Conservation (phyloP, 2,888 invertebrate genomes). For the Megastigmus dorsalis region DNA sequence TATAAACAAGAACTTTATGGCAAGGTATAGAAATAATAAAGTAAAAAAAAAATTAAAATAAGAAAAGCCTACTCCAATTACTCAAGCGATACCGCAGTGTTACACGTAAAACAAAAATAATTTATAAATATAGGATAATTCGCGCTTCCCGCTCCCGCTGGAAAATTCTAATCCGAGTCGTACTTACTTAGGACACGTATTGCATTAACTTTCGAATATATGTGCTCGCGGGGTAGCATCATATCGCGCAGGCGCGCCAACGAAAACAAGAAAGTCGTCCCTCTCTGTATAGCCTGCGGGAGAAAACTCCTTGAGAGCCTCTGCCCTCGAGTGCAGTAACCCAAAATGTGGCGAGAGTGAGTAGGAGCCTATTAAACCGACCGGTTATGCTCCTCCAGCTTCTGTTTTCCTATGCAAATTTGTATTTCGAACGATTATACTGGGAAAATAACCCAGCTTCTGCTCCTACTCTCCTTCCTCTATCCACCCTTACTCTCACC, state of each 20-base stretch:
- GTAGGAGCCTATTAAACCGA: constrained; percentile 6
- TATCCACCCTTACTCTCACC: background rate
- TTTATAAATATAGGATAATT: background rate
- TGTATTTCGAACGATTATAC: constrained; percentile 62
- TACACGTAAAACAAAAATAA: too few species aligned
- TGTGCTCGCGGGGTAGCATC: background rate
- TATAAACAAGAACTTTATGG: too few species aligned
- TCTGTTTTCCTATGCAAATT: constrained; percentile 63
- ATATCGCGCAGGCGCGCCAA: background rate
- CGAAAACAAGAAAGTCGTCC: constrained; percentile 14
- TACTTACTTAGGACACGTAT: constrained; percentile 20
- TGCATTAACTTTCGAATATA: constrained; percentile 22
- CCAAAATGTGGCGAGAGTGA: background rate
- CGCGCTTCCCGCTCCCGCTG: background rate
- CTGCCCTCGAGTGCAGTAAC: background rate
- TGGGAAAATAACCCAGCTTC: constrained; percentile 58
- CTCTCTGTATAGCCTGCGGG: background rate
- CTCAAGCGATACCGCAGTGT: too few species aligned
- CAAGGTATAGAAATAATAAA: too few species aligned
- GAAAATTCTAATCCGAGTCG: constrained; percentile 31
- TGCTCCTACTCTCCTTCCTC: background rate
- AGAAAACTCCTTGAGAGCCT: constrained; percentile 27
- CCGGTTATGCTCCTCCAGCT: constrained; percentile 3
- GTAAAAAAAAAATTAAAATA: too few species aligned
- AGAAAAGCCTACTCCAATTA: too few species aligned